Evolutionary conservation across 2,888 invertebrate genomes (phyloP).

Genomic region (Lacanobia oleracea): DNA sequence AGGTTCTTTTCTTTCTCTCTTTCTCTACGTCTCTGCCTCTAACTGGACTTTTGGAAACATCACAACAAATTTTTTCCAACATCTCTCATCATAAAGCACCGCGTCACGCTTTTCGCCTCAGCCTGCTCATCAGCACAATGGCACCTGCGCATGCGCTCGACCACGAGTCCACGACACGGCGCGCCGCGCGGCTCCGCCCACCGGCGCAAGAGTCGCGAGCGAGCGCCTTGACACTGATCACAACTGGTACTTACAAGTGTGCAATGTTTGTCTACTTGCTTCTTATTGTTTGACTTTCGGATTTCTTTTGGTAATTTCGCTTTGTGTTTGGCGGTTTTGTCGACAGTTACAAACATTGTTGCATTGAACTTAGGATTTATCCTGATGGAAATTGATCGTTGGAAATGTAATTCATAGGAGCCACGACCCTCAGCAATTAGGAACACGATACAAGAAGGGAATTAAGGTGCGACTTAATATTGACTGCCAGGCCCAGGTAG

Average conservation of each 20-base stretch:
- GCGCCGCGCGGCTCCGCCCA: constrained; percentile 17
- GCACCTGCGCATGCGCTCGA: constrained; percentile 43
- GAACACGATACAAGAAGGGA: too few relatives aligned
- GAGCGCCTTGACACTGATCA: constrained; percentile 63
- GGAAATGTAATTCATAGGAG: too few relatives aligned
- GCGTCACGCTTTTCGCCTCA: constrained; percentile 31
- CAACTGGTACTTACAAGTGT: constrained; percentile 9
- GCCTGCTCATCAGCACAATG: constrained; percentile 30
- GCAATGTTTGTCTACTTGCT: constrained; percentile 41
- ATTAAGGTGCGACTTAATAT: too few relatives aligned
- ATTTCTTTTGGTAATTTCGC: constrained; percentile 39
- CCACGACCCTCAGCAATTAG: too few relatives aligned
- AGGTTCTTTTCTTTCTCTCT: neutral
- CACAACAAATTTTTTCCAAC: neutral
- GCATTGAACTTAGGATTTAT: neutral
- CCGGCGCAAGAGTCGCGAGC: constrained; percentile 17
- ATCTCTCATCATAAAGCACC: neutral
- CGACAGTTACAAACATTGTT: neutral
- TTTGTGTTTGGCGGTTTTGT: neutral
- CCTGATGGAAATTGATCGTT: neutral
- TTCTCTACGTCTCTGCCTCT: neutral
- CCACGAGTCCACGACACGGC: constrained; percentile 9
- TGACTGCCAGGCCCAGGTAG: neutral
- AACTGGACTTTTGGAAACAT: neutral
- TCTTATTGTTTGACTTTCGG: constrained; percentile 44